Conservation (phyloP, 35 echinoderm and acorn worm species). For the Lytechinus variegatus region DNA sequence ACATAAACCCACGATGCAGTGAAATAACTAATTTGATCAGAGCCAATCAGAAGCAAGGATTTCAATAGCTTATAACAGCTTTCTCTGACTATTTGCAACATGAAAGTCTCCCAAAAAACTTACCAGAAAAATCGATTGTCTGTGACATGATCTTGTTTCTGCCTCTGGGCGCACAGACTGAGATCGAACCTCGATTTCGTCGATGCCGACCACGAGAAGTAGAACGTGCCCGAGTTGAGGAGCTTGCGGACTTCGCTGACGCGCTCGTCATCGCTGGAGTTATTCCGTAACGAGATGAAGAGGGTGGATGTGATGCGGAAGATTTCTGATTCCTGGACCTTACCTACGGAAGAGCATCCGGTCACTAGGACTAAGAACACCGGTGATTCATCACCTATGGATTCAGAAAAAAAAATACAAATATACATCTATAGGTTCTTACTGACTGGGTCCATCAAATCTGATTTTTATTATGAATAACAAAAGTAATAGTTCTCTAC, state of each 20-base stretch:
- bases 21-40: too few species aligned
- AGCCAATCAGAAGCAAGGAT: too few species aligned
- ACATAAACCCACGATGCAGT: too few species aligned
- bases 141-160: constrained; percentile 84
- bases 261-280: constrained; percentile 83
- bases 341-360: constrained; percentile 86
- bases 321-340: constrained; percentile 77
- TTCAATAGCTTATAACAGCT: too few species aligned
- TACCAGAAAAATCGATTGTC: constrained; percentile 99
- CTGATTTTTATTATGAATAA: too few species aligned
- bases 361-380: constrained; percentile 89
- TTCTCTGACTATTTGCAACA: too few species aligned
- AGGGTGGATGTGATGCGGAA: constrained; percentile 89
- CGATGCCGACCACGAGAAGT: constrained; percentile 85
- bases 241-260: constrained; percentile 88
- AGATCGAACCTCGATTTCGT: constrained; percentile 70
- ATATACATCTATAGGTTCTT: too few species aligned
- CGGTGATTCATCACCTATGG: constrained; percentile 72
- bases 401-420: background rate
- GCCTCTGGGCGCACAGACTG: constrained; percentile 90
- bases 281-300: constrained; percentile 86
- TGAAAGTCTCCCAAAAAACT: too few species aligned
- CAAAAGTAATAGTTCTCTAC: too few species aligned
- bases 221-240: constrained; percentile 97
- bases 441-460: too few species aligned